These are phyloP conservation scores for Oceanodroma leucorhoa DNA, from an alignment of 2,797 vertebrate genomes.

Conservation along the genomic window DNA sequence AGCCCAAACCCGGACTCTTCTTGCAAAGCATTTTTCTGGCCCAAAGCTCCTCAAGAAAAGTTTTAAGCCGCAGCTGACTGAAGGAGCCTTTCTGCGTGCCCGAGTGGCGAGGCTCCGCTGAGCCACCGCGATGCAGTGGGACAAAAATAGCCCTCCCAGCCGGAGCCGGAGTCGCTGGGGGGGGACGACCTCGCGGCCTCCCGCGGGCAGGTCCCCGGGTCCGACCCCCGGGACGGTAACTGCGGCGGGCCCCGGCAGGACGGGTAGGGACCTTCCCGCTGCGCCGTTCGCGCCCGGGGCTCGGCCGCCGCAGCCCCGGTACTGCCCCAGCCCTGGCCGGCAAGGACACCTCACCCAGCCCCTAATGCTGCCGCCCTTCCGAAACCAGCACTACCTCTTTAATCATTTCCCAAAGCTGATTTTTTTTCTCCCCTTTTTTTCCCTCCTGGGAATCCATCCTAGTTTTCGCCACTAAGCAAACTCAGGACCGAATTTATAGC, in stretches of 20 bases:
- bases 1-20: background rate
- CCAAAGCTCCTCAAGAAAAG: background rate
- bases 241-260: fast-evolving
- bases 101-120: background rate
- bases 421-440: fast-evolving
- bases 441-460: background rate
- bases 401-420: background rate
- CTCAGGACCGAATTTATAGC: background rate
- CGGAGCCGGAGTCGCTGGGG: fast-evolving
- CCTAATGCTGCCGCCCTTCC: background rate
- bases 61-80: background rate
- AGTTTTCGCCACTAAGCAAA: background rate
- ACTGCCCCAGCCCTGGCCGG: background rate
- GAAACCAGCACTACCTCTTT: background rate
- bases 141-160: background rate
- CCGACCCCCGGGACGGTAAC: background rate
- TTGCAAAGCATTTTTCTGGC: background rate
- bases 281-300: fast-evolving
- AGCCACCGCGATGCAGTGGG: background rate
- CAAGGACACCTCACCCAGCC: background rate
- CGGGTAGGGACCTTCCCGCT: background rate
- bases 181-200: background rate
- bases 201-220: fast-evolving
- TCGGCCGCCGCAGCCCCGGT: background rate
- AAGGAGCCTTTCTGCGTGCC: background rate